A percentile compares a stretch with the other conserved stretches of the same genome.
Conservation (phyloP, 2,113 vertebrate species). For the Elgaria multicarinata region DNA sequence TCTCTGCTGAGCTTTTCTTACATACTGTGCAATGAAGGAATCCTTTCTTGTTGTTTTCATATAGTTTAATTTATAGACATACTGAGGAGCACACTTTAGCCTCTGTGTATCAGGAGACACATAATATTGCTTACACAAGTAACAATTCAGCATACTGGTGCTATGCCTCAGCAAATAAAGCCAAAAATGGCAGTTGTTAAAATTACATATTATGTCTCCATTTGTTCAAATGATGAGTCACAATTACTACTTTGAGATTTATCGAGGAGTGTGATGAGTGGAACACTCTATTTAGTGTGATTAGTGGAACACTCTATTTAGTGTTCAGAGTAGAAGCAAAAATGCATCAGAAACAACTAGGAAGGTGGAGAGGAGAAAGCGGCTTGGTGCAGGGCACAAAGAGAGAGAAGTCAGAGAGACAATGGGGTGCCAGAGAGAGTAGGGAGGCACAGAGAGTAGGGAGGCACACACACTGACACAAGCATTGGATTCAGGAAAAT, state of each 20-base stretch:
- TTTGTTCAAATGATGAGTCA: background rate
- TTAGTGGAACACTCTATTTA: background rate
- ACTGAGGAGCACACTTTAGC: background rate
- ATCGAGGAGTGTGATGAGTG: background rate
- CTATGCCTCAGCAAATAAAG: background rate
- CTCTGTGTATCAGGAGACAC: background rate
- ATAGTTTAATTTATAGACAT: constrained; percentile 2
- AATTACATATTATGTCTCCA: background rate
- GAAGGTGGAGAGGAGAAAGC: too few relatives aligned
- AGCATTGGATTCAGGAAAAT: too few relatives aligned
- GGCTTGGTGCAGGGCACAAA: too few relatives aligned
- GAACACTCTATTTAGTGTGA: background rate
- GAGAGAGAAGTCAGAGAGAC: too few relatives aligned
- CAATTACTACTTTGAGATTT: background rate
- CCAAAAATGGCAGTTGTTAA: constrained; percentile 14
- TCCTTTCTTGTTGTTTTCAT: background rate
- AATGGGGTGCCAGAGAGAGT: too few relatives aligned
- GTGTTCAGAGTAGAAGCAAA: background rate
- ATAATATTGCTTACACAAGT: background rate
- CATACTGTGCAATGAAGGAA: background rate
- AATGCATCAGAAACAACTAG: background rate
- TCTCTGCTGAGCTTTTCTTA: background rate
- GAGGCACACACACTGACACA: too few relatives aligned
- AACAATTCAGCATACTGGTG: background rate
- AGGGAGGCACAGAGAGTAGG: too few relatives aligned